Percentiles rank a stretch among this genome's conserved stretches.
Evolutionary conservation across 2,888 invertebrate species (phyloP).

Genomic region (Pterobdella sp.): DNA sequence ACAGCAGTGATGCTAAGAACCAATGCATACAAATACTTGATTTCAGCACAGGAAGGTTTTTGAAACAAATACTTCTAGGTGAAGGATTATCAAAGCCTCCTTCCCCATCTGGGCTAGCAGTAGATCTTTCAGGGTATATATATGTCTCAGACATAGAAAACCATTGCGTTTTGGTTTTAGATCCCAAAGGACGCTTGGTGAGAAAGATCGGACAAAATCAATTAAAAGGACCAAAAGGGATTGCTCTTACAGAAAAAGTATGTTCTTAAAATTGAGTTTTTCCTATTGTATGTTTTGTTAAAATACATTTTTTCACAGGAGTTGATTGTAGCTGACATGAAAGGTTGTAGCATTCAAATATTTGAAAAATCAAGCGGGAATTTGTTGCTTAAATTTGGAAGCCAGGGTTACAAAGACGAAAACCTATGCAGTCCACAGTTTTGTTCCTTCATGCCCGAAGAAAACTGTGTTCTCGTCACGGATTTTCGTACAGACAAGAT

Average conservation of each 20-base stretch:
- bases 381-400: conserved; percentile 10
- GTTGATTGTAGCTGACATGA: conserved; percentile 19
- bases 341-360: conserved; percentile 13
- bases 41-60: not conserved
- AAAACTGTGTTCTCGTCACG: not conserved
- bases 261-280: not conserved
- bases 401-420: conserved; percentile 17
- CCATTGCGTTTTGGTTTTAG: conserved; percentile 19
- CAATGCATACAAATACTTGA: conserved; percentile 11
- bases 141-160: conserved; percentile 22
- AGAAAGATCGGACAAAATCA: conserved; percentile 16
- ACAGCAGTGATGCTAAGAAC: conserved; percentile 18
- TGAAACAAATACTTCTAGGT: conserved; percentile 6
- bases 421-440: conserved; percentile 26
- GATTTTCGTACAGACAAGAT: conserved; percentile 21
- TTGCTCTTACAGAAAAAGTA: conserved; percentile 11
- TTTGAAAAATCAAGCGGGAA: conserved; percentile 7
- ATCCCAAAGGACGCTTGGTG: not conserved
- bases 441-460: conserved; percentile 2
- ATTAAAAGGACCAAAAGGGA: conserved; percentile 19
- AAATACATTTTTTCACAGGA: conserved; percentile 6
- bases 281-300: not conserved
- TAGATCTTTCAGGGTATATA: not conserved
- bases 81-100: not conserved
- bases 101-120: not conserved